Base-by-base conservation (phyloP, 2,797 vertebrate species). In the Danio aesculapii region DNA sequence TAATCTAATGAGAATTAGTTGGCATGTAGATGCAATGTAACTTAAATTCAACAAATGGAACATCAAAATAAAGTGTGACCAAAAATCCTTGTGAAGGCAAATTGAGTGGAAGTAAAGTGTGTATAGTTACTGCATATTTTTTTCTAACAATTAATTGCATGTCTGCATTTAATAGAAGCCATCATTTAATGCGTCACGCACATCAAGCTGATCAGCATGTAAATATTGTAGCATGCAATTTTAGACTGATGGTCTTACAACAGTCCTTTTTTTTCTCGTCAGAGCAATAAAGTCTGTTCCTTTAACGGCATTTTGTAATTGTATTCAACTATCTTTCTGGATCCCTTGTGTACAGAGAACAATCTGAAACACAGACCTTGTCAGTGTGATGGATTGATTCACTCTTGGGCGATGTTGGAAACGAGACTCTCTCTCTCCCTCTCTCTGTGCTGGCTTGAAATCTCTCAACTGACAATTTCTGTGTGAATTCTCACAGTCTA, bases 361-460 rank as follows among this genome's bases (percentile, higher is more conserved):
- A 77, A 86, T 86, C 64, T 84, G 77, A 84, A 84, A 81, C 68
- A 39, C 66, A 84, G 85, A 82, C 81, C 74, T 67, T 84, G 81
- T 77, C 85, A 83, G 69, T 19, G 57, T 84, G 83, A 86, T 77
- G 49, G 83, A 84, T 86, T 78, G 81, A 80, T 77, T 82, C 66
- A 61, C 77, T 68, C 41, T 84, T 77, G 81, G 53, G 78, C 50
- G 73, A 83, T 84, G 81, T 75, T 82, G 63, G 58, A 63, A 71
- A 75, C 52, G 21, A 83, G 77, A 57, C 53, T 83, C n/a, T 64
- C n/a, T 49, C 44, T 50, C 30, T 53, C 47, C 13, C 14, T 49
- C 73, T 72, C 44, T 50, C 30, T 53, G 1, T 74, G 4, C 13
- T 53, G 49, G 58, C 68, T 55, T 62, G 59, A 57, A 80, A 80